Percentiles rank a stretch among this genome's conserved stretches.
These are phyloP conservation scores for Tragelaphus strepsiceros DNA, from an alignment of 2,113 vertebrate genomes.

Conservation along the genomic window DNA sequence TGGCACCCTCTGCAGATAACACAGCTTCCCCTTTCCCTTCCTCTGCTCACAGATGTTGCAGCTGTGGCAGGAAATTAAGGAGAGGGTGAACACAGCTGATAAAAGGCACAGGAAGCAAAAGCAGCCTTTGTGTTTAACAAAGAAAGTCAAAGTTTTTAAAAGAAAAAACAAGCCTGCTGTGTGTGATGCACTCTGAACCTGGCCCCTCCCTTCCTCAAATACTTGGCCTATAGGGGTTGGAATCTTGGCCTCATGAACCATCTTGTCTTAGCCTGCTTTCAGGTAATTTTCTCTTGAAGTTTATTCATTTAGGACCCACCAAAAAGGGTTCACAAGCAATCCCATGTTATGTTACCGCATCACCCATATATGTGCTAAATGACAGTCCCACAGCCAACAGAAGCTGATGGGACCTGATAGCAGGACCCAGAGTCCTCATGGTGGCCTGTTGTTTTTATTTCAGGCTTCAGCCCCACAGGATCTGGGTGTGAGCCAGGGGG, in stretches of 20 bases:
- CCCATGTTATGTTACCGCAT: neutral
- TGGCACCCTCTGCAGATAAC: neutral
- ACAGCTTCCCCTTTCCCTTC: conserved; percentile 55
- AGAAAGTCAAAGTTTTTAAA: neutral
- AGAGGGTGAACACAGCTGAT: conserved; percentile 49
- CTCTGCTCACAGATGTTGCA: conserved; percentile 20
- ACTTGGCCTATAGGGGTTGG: neutral
- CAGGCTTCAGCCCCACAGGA: neutral
- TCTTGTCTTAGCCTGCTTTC: neutral
- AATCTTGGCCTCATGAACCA: neutral
- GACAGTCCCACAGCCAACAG: neutral
- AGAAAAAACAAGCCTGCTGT: neutral
- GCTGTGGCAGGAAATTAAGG: conserved; percentile 55
- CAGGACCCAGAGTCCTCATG: neutral
- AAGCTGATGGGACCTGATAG: neutral
- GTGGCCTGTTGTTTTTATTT: neutral
- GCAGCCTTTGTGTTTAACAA: conserved; percentile 31
- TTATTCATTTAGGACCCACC: neutral
- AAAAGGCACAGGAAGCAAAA: conserved; percentile 47
- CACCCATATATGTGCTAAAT: neutral
- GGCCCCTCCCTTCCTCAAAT: neutral
- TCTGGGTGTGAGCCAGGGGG: neutral
- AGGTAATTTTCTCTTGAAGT: neutral
- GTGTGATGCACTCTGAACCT: neutral
- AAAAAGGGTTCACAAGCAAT: neutral